Evolutionary conservation across 2,888 invertebrate species (phyloP).

Genomic region (Philereme transversata): DNA sequence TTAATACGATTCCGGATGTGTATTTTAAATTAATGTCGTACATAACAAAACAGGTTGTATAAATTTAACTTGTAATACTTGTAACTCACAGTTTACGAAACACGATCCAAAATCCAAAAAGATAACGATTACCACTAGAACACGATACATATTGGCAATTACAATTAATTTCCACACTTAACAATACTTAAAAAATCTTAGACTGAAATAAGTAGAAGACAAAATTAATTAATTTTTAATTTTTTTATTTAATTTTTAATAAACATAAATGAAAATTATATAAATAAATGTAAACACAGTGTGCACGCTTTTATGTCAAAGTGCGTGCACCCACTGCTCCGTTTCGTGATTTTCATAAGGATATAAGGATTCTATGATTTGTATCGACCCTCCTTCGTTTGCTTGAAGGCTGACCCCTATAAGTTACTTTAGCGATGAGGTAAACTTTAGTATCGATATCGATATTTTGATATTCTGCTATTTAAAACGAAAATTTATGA

Average conservation of each 20-base stretch:
- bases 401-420: slow-evolving; percentile 81
- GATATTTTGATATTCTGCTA: slow-evolving; percentile 12
- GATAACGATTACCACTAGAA: slow-evolving; percentile 42
- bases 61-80: neutral
- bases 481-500: too few relatives aligned
- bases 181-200: slow-evolving; percentile 43
- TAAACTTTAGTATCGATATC: slow-evolving; percentile 37
- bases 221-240: slow-evolving; percentile 34
- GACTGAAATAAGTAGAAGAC: slow-evolving; percentile 54
- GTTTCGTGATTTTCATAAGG: slow-evolving; percentile 67
- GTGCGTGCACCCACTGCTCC: slow-evolving; percentile 62
- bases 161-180: slow-evolving; percentile 31
- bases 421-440: slow-evolving; percentile 55
- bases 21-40: too few relatives aligned
- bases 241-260: neutral
- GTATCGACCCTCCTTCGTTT: slow-evolving; percentile 68
- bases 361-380: slow-evolving; percentile 78
- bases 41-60: too few relatives aligned
- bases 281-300: slow-evolving; percentile 34
- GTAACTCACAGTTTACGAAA: slow-evolving; percentile 72
- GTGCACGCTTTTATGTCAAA: slow-evolving; percentile 53
- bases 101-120: slow-evolving; percentile 59
- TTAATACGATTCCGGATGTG: too few relatives aligned
- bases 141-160: slow-evolving; percentile 61
- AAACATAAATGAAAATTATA: slow-evolving; percentile 1